Evolutionary conservation across 2,797 vertebrate genomes (phyloP).

Genomic region (Remorina albescens): DNA sequence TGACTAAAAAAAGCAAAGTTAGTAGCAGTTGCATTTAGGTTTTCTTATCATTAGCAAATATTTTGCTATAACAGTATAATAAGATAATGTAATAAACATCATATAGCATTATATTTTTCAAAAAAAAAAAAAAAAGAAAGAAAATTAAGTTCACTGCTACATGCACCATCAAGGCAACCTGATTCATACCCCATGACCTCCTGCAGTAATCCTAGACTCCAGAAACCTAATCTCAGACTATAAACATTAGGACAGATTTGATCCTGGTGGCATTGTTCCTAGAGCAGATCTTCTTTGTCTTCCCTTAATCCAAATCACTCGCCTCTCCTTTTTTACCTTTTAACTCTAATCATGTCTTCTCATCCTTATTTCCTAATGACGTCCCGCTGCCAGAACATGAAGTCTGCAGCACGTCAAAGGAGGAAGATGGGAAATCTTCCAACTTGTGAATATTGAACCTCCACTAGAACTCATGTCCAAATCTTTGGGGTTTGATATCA

Average conservation of each 20-base stretch:
- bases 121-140: too few species aligned
- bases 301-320: slow-evolving; percentile 52
- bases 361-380: slow-evolving; percentile 27
- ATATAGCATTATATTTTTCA: too few species aligned
- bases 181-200: slow-evolving; percentile 26
- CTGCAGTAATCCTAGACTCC: slow-evolving; percentile 46
- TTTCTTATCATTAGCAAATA: too few species aligned
- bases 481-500: slow-evolving; percentile 44
- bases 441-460: slow-evolving; percentile 43
- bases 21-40: too few species aligned
- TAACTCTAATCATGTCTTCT: slow-evolving; percentile 61
- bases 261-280: slow-evolving; percentile 50
- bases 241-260: slow-evolving; percentile 61
- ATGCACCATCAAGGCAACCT: slow-evolving; percentile 32
- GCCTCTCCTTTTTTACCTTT: slow-evolving; percentile 38
- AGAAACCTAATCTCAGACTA: slow-evolving; percentile 60
- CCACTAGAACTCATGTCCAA: slow-evolving; percentile 42
- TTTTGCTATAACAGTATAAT: neutral
- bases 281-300: slow-evolving; percentile 48
- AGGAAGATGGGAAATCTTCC: too few species aligned
- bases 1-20: too few species aligned
- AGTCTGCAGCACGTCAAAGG: too few species aligned
- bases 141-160: neutral
- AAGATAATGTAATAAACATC: slow-evolving; percentile 11
- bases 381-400: slow-evolving; percentile 58